Conservation (phyloP, 2,888 invertebrate species). For the Patella depressa region DNA sequence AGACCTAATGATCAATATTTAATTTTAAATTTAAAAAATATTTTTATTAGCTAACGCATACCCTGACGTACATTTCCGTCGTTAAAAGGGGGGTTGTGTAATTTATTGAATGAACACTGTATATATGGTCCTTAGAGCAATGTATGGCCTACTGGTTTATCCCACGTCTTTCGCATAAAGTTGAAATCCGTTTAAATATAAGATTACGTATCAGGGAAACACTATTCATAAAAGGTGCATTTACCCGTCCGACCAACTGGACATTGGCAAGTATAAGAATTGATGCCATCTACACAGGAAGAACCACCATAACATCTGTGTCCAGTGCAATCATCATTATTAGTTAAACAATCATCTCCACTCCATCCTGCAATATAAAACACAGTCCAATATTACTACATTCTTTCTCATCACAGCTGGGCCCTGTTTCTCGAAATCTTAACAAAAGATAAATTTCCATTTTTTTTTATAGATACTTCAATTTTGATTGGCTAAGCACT, state of each 20-base stretch:
- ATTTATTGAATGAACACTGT: no score
- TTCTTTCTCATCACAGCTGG: no score
- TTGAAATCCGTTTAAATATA: background rate
- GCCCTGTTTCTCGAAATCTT: no score
- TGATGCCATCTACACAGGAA: constrained; percentile 89
- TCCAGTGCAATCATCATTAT: constrained; percentile 92
- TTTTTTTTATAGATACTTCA: no score
- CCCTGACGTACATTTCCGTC: no score
- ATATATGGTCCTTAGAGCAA: no score
- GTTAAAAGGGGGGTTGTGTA: no score
- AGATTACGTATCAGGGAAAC: background rate
- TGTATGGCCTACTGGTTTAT: no score
- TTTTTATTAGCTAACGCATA: background rate
- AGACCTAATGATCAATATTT: background rate
- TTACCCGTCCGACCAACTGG: constrained; percentile 77
- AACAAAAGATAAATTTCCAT: no score
- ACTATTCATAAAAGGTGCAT: background rate
- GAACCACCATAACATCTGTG: constrained; percentile 88
- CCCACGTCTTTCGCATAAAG: background rate
- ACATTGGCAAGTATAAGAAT: constrained; percentile 90
- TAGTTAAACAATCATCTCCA: constrained; percentile 70
- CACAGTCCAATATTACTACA: no score
- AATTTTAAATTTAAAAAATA: no score
- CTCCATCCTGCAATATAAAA: constrained; percentile 44
- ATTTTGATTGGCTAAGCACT: no score